phyloP scores from a whole-genome alignment of 2,113 vertebrate genomes.

The Chamaea fasciata region DNA sequence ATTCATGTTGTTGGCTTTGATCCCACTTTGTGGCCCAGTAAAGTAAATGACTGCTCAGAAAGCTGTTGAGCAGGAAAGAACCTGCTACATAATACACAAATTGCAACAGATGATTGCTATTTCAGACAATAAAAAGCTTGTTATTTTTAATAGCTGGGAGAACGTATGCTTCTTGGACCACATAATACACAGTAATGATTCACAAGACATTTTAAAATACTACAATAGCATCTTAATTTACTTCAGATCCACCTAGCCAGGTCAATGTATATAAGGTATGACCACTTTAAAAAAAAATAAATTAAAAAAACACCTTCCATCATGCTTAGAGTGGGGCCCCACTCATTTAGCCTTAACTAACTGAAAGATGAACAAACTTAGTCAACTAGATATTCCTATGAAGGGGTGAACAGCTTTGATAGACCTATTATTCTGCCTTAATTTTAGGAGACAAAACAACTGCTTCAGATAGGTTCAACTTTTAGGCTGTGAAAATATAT shows the following conservation, averaged over 20 bases:
- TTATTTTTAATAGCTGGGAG: not conserved
- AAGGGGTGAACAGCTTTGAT: not conserved
- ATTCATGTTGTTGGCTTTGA: not conserved
- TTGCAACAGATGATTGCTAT: not conserved
- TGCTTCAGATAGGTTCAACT: not conserved
- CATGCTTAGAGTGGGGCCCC: not conserved
- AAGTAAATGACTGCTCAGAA: not conserved
- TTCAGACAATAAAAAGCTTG: not conserved
- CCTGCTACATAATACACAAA: not conserved
- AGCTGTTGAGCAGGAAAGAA: not conserved
- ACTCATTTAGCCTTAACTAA: not conserved
- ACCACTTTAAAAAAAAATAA: not conserved
- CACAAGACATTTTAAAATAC: not conserved
- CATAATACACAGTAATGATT: not conserved
- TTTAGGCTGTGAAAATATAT: not conserved
- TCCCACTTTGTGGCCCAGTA: not conserved
- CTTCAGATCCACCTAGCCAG: not conserved
- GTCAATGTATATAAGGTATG: not conserved
- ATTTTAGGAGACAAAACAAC: not conserved
- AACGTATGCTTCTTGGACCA: not conserved
- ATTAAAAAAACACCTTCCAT: not conserved
- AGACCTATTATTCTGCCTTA: not conserved
- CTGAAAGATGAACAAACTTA: not conserved
- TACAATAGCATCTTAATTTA: not conserved
- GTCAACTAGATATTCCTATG: not conserved